Evolutionary conservation across 2,888 invertebrate species (phyloP), one percentile per base, ranked within the genome.

Genomic region (Geophilus truncorum): DNA sequence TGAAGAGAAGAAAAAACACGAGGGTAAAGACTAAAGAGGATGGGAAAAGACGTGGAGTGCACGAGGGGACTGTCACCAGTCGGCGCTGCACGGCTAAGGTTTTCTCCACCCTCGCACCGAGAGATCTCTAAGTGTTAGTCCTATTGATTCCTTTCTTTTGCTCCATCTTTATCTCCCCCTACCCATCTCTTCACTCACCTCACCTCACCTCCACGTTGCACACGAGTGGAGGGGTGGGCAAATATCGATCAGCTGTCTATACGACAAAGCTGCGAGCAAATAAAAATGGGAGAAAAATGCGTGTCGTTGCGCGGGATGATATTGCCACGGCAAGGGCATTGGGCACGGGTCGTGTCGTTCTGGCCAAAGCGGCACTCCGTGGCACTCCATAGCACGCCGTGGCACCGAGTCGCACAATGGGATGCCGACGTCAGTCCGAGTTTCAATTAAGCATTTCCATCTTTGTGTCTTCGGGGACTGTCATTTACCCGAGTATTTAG

Each of bases 61-160:
- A 23, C 57, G 7, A 10, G 21, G 57, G 18, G 57, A 21, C 57
- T 62, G 57, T 62, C 57, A 62, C 57, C 57, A 62, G 57, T 62
- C 21, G 57, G 57, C 57, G 57, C 23, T 62, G 18, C 57, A 5
- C 1, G 6, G 57, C 57, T 62, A 62, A 62, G 57, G 57, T 62
- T 21, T 62, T 62, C 51, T 62, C 18, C 21, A 62, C 57, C 57
- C 57, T 21, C 57, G 57, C 57, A 62, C 57, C 23, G 57, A 62
- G 57, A 62, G n/a, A n/a, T 62, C 57, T 62, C 57, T 62, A 62
- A 62, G 57, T 62, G 57, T 62, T 62, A 62, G 57, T 62, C 57
- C 57, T 62, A 62, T 62, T 62, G 57, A 62, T 62, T 62, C 57
- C 21, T 62, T 62, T 62, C 57, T 62, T 62, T 62, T 62, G 10